Evolutionary conservation across 2,797 vertebrate genomes (phyloP), one percentile per base, ranked within the genome.

Genomic region (Naso thynnoides): DNA sequence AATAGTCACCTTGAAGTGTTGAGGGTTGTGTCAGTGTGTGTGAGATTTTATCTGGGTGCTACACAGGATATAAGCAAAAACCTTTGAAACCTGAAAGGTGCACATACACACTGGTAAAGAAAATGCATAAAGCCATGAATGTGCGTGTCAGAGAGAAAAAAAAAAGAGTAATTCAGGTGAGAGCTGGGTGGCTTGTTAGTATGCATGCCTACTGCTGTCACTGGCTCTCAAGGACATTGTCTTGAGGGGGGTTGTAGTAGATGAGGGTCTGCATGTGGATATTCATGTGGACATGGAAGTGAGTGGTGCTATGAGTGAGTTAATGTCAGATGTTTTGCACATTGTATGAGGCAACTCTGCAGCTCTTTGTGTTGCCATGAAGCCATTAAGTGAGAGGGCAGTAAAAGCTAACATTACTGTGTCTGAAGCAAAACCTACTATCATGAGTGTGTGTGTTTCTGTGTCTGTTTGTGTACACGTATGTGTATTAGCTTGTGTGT

Each of bases 171-270:
- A 81, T 79, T 84, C 82, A 72, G 76, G 72, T 81, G 72, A 77
- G 62, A 78, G 70, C 71, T 66, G 64, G 48, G 55, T 56, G 69
- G 54, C 82, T 88, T 63, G 64, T 92, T 90, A 85, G 79, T 82
- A 89, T 91, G 83, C 78, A 83, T 63, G 76, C 54, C 74, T 56
- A 81, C 50, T 79, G 82, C 78, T 65, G 75, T 82, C 79, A 86
- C 58, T 29, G 18, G 59, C 59, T 81, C 77, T 82, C 89, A 91
- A 88, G 84, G 87, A 83, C 88, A 61, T 27, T 76, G 72, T 75
- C 78, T 81, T 19, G 54, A 24, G 63, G 45, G 63, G 19, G 21
- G 36, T 61, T 67, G 54, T 75, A 60, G 49, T 64, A 73, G 63
- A 77, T 52, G 36, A 19, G 65, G 63, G 72, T 81, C 54, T 86